Evolutionary conservation across 2,888 invertebrate genomes (phyloP), one percentile per base, ranked within the genome.

Genomic region (Stenodema calcarata): DNA sequence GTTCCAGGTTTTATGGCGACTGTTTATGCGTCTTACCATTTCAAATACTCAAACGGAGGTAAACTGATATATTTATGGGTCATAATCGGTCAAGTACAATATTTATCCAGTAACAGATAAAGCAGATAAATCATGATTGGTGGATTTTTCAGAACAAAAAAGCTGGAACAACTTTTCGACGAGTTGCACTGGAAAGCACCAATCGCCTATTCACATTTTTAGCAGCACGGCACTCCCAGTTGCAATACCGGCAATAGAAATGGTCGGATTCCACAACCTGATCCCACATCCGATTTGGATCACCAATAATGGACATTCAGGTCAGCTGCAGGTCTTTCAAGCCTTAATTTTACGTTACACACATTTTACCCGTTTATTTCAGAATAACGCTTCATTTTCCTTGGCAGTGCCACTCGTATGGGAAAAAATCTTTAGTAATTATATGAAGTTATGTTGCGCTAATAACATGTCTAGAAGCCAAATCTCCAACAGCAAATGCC

Each of bases 231-330:
- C 95, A 1, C 92, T 94, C 81, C 93, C 94, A 62, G 91, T 95
- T 69, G 93, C 94, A 7, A 93, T 95, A 90, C 95, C 95, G 0
- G 94, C 95, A 9, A 92, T 95, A 90, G 95, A 95, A 90, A 93
- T 94, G 91, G 93, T 94, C 89, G 94, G 95, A 16, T 95, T 95
- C 91, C 95, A 94, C 90, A 94, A 95, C 91, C 92, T 93, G 14
- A 91, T 95, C 78, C 93, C 94, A 6, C 93, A 93, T 79, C 94
- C 95, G 3, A 91, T 95, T 41, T 92, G 92, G 78, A 92, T 94
- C 88, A 92, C 92, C 75, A 95, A 95, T 90, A 95, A 94, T 89
- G 95, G 95, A 3, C 95, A 95, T 91, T 95, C 95, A 89, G 95
- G 95, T 94, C 91, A 28, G 84, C 18, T 23, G 6, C 7, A 35